Evolutionary conservation across 2,113 vertebrate genomes (phyloP), one percentile per base, ranked within the genome.

Genomic region (Brachypodius melanocephalos): DNA sequence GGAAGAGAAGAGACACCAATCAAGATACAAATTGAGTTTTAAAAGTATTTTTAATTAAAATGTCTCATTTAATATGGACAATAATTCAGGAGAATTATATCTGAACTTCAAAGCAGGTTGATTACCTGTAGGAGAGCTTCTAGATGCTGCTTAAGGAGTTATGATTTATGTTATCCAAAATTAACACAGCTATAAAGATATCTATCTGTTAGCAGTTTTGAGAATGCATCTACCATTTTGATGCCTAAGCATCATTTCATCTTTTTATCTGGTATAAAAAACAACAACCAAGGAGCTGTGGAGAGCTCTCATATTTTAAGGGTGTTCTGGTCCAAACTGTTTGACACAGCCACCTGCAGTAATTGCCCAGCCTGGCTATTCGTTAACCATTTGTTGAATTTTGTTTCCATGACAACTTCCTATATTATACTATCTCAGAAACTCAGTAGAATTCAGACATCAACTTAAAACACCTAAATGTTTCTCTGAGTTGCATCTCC

Each of bases 321-420:
- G 8, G 4, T 49, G 8, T 72, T 84, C 38, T 62, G 48, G 10
- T 28, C 79, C 42, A 48, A 61, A 68, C 14, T 85, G 7, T 86
- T 90, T 69, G 79, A 85, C 55, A 58, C 31, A 66, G 65, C 18
- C 46, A 80, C 48, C 49, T 65, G 67, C 68, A 88, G 57, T 80
- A 93, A 81, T 92, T 90, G 49, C 52, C 52, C 67, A 59, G 49
- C 57, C 49, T 72, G 81, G 75, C 62, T 69, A 19, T 81, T 90
- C 92, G 67, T 95, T 97, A 96, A 69, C 63, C 43, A 49, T 57
- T 90, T 95, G 84, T n/a, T 92, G 81, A 76, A 74, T 69, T 91
- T 88, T 76, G 96, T 97, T 97, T 91, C 96, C 89, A 96, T 97
- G 93, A 88, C 97, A 87, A 95, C 89, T 85, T 93, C 49, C 49